phyloP scores from a whole-genome alignment of 2,888 invertebrate species.

The Acleris sparsana region DNA sequence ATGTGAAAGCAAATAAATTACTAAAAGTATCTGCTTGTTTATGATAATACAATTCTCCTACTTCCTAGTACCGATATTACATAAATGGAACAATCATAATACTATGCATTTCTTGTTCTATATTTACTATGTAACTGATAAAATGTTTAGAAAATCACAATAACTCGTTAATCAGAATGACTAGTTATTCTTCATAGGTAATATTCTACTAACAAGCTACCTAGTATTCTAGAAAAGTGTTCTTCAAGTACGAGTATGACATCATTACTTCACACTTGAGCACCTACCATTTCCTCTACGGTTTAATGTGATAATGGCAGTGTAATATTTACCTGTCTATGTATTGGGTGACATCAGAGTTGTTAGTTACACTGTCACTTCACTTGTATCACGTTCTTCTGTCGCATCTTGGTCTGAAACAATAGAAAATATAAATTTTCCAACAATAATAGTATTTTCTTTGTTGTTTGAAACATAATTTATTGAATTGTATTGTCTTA shows the following conservation, averaged over 20 bases:
- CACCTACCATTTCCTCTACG: not conserved
- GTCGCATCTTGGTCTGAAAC: slow-evolving; percentile 45
- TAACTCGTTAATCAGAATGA: no score
- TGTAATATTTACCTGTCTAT: slow-evolving; percentile 18
- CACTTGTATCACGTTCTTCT: slow-evolving; percentile 31
- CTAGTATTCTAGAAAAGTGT: not conserved
- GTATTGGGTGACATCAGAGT: slow-evolving; percentile 14
- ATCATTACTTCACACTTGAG: slow-evolving; percentile 1
- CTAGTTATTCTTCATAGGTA: not conserved
- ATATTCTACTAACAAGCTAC: not conserved
- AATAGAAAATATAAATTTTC: not conserved
- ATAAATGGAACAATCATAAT: no score
- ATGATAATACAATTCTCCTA: no score
- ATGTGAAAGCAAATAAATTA: no score
- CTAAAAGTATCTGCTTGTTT: no score
- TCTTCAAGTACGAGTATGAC: slow-evolving; percentile 2
- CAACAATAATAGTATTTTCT: not conserved
- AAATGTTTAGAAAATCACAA: not conserved
- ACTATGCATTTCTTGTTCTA: no score
- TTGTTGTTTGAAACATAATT: not conserved
- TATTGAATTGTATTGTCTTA: no score
- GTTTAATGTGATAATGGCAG: not conserved
- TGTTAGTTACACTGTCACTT: slow-evolving; percentile 9
- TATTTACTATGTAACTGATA: no score
- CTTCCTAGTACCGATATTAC: no score